Base-by-base conservation (phyloP, 1,140 invertebrate genomes). In the Pachyrhynchus sulphureomaculatus region DNA sequence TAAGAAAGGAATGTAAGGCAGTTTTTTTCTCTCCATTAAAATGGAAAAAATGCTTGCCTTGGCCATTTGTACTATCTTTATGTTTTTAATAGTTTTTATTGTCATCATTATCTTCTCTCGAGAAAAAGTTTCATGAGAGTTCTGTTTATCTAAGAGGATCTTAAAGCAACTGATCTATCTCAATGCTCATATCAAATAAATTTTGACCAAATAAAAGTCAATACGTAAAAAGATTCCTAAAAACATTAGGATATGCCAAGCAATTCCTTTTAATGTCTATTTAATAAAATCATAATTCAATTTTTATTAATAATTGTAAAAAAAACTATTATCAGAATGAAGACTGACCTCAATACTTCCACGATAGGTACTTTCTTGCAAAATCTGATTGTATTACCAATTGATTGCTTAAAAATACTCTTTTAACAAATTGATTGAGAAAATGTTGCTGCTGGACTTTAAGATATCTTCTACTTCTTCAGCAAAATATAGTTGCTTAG, bases 71-170 rank as follows among this genome's bases (percentile, higher is more conserved):
- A 88, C 86, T 76, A 87, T 89, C 67, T 78, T 89, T 55, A 85
- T 89, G 62, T 80, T 89, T 57, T 79, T 89, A 66, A 82, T 84
- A 61, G 86, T 89, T 56, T 89, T 89, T 79, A 89, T 89, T 58
- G 81, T 89, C 41, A 82, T 89, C 70, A 89, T 89, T 75, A 88
- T 89, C 64, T 85, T 88, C 34, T 83, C 88, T 26, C 87, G 87
- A 13, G 24, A 39, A 3, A 53, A 53, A 8, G 33, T 53, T 18
- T 12, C 23, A 2, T 23, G 21, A 39, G 10, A 10, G 18, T 15
- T 53, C 15, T 17, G 18, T 9, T 12, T 47, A 12, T 12, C 1
- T n/a, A 12, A 12, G 39, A 41, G 2, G n/a, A 26, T n/a, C 8
- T 21, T 24, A 12, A 41, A 9, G 15, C 9, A 41, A 4, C 15